These are phyloP conservation scores for Callinectes sapidus DNA, from an alignment of 2,888 invertebrate species.

Conservation along the genomic window DNA sequence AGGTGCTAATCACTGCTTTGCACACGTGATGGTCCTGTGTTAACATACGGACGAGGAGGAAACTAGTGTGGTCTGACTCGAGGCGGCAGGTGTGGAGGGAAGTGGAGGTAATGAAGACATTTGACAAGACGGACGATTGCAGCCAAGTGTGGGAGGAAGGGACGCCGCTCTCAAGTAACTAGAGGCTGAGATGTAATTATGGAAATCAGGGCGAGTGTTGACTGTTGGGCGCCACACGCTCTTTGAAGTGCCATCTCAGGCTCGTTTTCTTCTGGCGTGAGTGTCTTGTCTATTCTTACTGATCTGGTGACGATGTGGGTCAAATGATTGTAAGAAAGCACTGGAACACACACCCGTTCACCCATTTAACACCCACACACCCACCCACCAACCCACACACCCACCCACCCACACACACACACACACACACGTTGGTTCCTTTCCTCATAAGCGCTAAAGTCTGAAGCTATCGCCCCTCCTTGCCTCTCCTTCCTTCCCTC, in stretches of 20 bases:
- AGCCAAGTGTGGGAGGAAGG: neutral
- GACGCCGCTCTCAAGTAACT: neutral
- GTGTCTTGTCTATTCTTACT: neutral
- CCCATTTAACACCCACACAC: neutral
- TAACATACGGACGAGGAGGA: conserved; percentile 11
- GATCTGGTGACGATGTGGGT: neutral
- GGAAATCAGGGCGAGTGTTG: neutral
- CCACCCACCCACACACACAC: neutral
- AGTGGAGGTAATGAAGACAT: neutral
- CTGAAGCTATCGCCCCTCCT: neutral
- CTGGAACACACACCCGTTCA: neutral
- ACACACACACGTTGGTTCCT: neutral
- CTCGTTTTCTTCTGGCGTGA: neutral
- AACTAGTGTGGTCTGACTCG: neutral
- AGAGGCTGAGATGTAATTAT: neutral
- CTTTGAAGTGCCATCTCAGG: neutral
- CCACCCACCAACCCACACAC: conserved; percentile 31
- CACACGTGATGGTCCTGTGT: neutral
- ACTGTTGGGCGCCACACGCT: neutral
- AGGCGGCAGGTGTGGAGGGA: neutral
- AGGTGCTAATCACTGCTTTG: conserved; percentile 20
- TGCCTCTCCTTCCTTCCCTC: neutral
- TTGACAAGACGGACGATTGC: neutral
- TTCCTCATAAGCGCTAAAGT: neutral
- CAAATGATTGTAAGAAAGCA: neutral